Evolutionary conservation across 2,113 vertebrate genomes (phyloP).

Genomic region (Callionymus lyra): DNA sequence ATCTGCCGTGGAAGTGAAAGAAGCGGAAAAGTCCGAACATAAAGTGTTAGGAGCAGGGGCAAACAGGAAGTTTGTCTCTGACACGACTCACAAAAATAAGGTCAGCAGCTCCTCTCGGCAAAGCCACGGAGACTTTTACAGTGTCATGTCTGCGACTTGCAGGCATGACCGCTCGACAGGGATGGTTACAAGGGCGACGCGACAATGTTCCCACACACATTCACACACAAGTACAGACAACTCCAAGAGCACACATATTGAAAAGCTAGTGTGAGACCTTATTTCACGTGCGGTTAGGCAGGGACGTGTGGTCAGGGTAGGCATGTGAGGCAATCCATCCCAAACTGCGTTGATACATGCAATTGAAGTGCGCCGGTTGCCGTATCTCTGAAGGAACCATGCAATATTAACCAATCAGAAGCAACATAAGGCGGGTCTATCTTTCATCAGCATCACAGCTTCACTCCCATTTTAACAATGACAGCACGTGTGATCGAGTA

Average conservation of each 20-base stretch:
- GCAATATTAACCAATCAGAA: no score
- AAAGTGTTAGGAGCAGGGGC: constrained; percentile 20
- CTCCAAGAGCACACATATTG: constrained; percentile 9
- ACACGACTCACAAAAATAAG: constrained; percentile 31
- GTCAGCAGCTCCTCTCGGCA: constrained; percentile 25
- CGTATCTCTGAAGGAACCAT: no score
- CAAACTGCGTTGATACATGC: no score
- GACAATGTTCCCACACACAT: constrained; percentile 22
- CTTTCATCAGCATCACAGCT: no score
- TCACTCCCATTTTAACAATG: no score
- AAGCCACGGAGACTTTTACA: constrained; percentile 17
- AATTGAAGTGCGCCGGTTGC: no score
- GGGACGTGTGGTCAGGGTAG: no score
- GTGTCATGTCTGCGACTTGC: constrained; percentile 19
- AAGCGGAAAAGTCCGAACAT: constrained; percentile 25
- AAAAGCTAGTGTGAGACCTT: no score
- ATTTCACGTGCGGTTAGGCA: no score
- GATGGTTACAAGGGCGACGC: constrained; percentile 31
- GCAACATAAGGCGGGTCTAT: no score
- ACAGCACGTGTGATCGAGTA: no score
- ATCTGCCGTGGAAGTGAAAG: constrained; percentile 25
- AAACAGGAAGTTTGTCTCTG: constrained; percentile 26
- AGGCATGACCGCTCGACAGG: constrained; percentile 16
- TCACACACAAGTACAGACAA: constrained; percentile 20
- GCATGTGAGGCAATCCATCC: no score